phyloP scores from a whole-genome alignment of 2,888 invertebrate species.

The Autographa gamma region DNA sequence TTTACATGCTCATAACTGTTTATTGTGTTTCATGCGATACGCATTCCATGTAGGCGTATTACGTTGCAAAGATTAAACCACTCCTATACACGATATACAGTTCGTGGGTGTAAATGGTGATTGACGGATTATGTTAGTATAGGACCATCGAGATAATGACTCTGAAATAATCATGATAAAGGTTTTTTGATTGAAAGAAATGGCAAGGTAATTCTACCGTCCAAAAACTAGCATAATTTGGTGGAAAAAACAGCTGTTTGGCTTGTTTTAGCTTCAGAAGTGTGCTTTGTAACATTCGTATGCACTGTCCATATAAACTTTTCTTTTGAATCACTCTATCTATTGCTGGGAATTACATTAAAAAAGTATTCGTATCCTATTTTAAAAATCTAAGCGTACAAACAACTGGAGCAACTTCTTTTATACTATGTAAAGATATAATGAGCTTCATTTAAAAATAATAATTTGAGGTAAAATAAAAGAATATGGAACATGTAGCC shows the following conservation, averaged over 20 bases:
- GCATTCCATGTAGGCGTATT: background rate
- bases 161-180: background rate
- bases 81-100: slow-evolving; percentile 3
- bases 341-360: too few species aligned
- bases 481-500: background rate
- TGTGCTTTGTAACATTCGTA: too few species aligned
- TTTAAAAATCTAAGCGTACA: too few species aligned
- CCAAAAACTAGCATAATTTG: background rate
- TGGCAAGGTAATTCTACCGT: background rate
- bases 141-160: background rate
- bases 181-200: background rate
- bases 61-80: slow-evolving; percentile 8
- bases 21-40: background rate
- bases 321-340: too few species aligned
- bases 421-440: too few species aligned
- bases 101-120: slow-evolving; percentile 10
- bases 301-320: too few species aligned
- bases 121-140: slow-evolving; percentile 3
- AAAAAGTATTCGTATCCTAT: too few species aligned
- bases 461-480: background rate
- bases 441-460: too few species aligned
- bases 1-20: background rate
- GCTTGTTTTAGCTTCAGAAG: too few species aligned
- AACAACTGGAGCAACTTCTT: too few species aligned
- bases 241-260: too few species aligned